These are phyloP conservation scores for Felis chaus DNA, from an alignment of 2,113 vertebrate species.

Conservation along the genomic window DNA sequence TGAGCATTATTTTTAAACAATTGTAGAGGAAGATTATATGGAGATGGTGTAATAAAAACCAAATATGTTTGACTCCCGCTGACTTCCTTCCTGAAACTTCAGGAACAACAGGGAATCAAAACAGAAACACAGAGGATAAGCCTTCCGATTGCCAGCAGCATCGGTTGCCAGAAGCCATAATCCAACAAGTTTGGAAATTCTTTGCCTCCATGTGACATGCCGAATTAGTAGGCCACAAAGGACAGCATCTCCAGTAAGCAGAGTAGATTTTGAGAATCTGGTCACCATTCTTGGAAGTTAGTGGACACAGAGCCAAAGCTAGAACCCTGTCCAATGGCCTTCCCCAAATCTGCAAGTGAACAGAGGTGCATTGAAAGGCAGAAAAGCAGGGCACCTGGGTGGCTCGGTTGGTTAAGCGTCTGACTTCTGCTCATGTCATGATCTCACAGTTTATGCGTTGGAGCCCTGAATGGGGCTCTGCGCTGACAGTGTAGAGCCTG, in stretches of 20 bases:
- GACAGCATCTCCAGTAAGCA: slow-evolving; percentile 40
- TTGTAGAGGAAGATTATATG: neutral
- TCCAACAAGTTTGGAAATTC: slow-evolving; percentile 61
- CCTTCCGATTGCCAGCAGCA: slow-evolving; percentile 31
- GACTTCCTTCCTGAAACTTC: slow-evolving; percentile 38
- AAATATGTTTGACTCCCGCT: neutral
- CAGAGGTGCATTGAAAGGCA: neutral
- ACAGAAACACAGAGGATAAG: neutral
- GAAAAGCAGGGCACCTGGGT: neutral
- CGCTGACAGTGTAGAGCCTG: too few species aligned
- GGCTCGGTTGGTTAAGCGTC: too few species aligned
- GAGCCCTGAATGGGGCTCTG: too few species aligned
- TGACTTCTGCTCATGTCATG: too few species aligned
- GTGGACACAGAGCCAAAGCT: slow-evolving; percentile 41
- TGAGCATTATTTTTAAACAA: neutral
- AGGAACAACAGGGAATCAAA: slow-evolving; percentile 48
- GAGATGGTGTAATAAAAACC: neutral
- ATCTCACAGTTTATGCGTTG: too few species aligned
- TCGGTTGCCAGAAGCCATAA: slow-evolving; percentile 62
- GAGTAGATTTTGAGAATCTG: slow-evolving; percentile 51
- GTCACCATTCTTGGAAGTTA: slow-evolving; percentile 75
- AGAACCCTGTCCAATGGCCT: neutral
- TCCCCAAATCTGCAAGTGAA: slow-evolving; percentile 13
- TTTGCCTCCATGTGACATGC: slow-evolving; percentile 53
- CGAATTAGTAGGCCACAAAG: slow-evolving; percentile 63